phyloP scores from a whole-genome alignment of 2,113 vertebrate species.

The Motacilla alba region DNA sequence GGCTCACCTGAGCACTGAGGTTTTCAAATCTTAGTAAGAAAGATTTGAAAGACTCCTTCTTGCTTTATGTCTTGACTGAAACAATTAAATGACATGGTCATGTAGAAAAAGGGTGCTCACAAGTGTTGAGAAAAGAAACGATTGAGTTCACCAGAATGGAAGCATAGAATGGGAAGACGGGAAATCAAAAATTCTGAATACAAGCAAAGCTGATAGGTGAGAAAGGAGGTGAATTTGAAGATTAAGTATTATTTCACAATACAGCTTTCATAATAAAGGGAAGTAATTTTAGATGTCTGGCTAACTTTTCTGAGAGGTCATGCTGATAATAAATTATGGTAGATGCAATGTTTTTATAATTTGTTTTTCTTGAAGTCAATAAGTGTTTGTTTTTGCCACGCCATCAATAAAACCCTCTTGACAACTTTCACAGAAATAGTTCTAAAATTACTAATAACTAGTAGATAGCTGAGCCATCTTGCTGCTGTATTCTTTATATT shows the following conservation, averaged over 20 bases:
- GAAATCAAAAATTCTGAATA: not conserved
- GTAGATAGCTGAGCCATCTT: not conserved
- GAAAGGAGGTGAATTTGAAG: not conserved
- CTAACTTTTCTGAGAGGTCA: not conserved
- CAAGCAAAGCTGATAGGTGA: not conserved
- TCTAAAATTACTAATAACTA: not conserved
- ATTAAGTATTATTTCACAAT: not conserved
- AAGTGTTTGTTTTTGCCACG: not conserved
- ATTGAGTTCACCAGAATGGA: not conserved
- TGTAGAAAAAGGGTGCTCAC: not conserved
- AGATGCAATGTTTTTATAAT: not conserved
- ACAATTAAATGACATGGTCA: not conserved
- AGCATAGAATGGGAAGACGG: not conserved
- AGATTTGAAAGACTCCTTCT: not conserved
- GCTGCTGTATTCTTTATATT: not conserved
- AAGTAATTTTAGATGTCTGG: not conserved
- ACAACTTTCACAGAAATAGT: not conserved
- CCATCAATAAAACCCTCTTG: not conserved
- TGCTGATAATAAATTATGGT: not conserved
- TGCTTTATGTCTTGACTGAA: not conserved
- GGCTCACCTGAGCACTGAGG: not conserved
- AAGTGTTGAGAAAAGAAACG: not conserved
- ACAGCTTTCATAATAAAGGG: not conserved
- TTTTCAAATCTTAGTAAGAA: not conserved
- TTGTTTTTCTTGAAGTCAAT: not conserved